phyloP scores from a whole-genome alignment of 1,140 invertebrate species.

The Probaryconus sp. region DNA sequence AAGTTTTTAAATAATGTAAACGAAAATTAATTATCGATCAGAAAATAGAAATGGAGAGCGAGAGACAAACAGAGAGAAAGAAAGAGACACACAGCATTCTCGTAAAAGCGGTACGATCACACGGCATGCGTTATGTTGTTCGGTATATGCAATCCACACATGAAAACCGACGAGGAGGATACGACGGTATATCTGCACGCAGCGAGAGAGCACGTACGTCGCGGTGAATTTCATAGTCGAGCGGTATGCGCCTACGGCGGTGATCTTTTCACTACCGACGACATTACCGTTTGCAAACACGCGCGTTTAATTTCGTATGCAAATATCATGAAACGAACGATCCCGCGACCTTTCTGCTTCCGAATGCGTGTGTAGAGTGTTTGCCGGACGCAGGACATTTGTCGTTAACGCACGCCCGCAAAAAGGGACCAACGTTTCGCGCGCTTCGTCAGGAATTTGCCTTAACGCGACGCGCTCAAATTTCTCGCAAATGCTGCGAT shows the following conservation, averaged over 20 bases:
- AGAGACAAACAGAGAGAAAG: no score
- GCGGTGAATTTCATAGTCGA: conserved; percentile 61
- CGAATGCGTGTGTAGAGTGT: conserved; percentile 53
- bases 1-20: no score
- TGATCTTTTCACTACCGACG: conserved; percentile 63
- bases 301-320: conserved; percentile 64
- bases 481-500: conserved; percentile 11
- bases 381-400: conserved; percentile 50
- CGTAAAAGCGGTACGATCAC: conserved; percentile 59
- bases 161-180: conserved; percentile 46
- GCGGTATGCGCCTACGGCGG: conserved; percentile 62
- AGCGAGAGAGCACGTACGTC: conserved; percentile 46
- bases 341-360: conserved; percentile 59
- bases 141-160: conserved; percentile 48
- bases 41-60: no score
- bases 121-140: conserved; percentile 54
- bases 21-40: no score
- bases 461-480: conserved; percentile 17
- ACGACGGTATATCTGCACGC: conserved; percentile 49
- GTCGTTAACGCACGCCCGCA: conserved; percentile 40
- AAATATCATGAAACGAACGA: conserved; percentile 62
- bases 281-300: conserved; percentile 64
- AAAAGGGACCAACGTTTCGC: conserved; percentile 39
- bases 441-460: conserved; percentile 9
- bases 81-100: conserved; percentile 28